A percentile compares a stretch with the other conserved stretches of the same genome.
Evolutionary conservation across 2,797 vertebrate species (phyloP).

Genomic region (Melanotaenia boesemani): DNA sequence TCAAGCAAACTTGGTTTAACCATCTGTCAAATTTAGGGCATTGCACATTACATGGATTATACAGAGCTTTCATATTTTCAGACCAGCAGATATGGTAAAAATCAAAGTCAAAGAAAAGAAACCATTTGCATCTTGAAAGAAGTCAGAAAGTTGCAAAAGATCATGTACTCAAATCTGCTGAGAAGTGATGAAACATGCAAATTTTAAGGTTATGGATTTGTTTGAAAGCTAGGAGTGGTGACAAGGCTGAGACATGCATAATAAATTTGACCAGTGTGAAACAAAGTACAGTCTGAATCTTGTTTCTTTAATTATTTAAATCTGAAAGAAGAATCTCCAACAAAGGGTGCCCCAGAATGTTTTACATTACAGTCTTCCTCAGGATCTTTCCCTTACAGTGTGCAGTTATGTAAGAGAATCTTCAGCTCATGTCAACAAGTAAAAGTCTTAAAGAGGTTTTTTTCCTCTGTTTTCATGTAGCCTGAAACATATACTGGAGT

Average conservation of each 20-base stretch:
- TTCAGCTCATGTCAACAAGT: conserved; percentile 30
- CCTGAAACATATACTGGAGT: conserved; percentile 29
- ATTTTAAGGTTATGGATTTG: conserved; percentile 39
- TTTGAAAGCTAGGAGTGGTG: conserved; percentile 45
- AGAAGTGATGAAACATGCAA: conserved; percentile 52
- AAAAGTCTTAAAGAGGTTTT: conserved; percentile 42
- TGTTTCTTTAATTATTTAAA: neutral
- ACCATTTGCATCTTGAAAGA: conserved; percentile 58
- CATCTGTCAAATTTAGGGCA: conserved; percentile 19
- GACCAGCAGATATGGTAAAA: conserved; percentile 41
- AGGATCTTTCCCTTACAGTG: conserved; percentile 38
- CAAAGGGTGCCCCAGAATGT: conserved; percentile 29
- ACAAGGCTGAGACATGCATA: conserved; percentile 42
- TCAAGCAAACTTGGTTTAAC: conserved; percentile 13
- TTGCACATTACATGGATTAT: conserved; percentile 22
- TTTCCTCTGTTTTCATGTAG: conserved; percentile 31
- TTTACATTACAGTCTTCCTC: conserved; percentile 45
- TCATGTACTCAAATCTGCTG: conserved; percentile 46
- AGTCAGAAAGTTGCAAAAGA: conserved; percentile 56
- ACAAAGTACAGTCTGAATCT: conserved; percentile 19
- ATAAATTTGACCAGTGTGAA: conserved; percentile 25
- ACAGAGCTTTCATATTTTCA: conserved; percentile 22
- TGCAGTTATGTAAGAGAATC: conserved; percentile 41
- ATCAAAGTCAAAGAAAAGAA: conserved; percentile 32
- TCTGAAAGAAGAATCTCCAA: conserved; percentile 25